phyloP scores from a whole-genome alignment of 2,797 vertebrate species.

The Urophycis tenuis region DNA sequence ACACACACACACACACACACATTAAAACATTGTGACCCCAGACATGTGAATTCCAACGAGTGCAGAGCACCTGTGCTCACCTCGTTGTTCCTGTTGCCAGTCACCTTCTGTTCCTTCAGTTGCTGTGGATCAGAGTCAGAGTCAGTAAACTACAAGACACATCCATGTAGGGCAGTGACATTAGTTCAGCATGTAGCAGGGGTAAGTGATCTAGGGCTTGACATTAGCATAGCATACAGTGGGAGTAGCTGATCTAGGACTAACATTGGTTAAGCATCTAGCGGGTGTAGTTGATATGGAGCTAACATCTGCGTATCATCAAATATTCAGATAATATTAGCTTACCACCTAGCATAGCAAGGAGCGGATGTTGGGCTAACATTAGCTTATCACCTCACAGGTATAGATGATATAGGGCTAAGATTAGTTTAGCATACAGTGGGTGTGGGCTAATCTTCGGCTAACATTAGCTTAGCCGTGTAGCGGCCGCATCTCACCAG shows the following conservation, averaged over 20 bases:
- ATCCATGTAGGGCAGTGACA: too few relatives aligned
- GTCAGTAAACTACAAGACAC: neutral
- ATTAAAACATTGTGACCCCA: neutral
- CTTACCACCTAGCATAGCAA: neutral
- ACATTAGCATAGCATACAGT: neutral
- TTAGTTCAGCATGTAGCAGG: neutral
- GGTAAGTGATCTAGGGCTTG: neutral
- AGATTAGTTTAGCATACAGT: neutral
- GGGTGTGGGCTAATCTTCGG: constrained; percentile 65
- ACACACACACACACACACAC: neutral
- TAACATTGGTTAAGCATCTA: neutral
- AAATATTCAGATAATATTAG: too few relatives aligned
- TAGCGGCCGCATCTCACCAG: constrained; percentile 67
- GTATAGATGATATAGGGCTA: constrained; percentile 58
- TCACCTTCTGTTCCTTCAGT: constrained; percentile 93
- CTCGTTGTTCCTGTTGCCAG: constrained; percentile 86
- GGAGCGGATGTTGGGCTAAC: neutral
- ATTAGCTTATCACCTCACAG: neutral
- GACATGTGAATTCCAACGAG: too few relatives aligned
- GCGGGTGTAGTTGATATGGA: constrained; percentile 57
- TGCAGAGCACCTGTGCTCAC: constrained; percentile 56
- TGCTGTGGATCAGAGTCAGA: constrained; percentile 69
- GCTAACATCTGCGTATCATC: too few relatives aligned
- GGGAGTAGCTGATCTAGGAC: constrained; percentile 57
- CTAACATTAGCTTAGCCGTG: neutral